phyloP scores from a whole-genome alignment of 2,797 vertebrate species.

The Gymnoscopelus braueri region DNA sequence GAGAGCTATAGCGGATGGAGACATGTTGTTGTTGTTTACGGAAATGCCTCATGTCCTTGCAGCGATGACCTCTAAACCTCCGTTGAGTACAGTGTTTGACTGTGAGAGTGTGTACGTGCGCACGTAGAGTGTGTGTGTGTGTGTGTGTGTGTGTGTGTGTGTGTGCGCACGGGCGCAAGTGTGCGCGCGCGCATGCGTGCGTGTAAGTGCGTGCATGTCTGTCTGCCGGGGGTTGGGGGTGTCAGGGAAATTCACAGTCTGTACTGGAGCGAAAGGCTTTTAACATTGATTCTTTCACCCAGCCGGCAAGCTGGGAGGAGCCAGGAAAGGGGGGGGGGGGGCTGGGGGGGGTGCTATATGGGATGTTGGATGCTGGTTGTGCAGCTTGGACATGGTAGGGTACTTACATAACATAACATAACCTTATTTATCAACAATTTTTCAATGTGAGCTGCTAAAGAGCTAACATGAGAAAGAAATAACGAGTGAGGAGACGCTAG shows the following conservation, averaged over 20 bases:
- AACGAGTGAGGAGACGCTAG: neutral
- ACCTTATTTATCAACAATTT: conserved; percentile 46
- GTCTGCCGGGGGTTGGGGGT: conserved; percentile 59
- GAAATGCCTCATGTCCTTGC: conserved; percentile 71
- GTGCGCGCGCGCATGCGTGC: neutral
- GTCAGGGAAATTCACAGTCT: conserved; percentile 70
- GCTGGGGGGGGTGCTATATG: conserved; percentile 32
- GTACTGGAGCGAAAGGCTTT: conserved; percentile 80
- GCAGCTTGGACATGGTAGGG: conserved; percentile 18
- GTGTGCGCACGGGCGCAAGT: conserved; percentile 5
- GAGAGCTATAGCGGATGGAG: neutral
- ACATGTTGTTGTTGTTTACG: conserved; percentile 67
- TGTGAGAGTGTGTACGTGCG: conserved; percentile 24
- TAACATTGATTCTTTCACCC: conserved; percentile 83
- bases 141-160: conserved; percentile 24
- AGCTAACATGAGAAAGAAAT: conserved; percentile 22
- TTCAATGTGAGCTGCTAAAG: conserved; percentile 14
- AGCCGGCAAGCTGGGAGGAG: conserved; percentile 39
- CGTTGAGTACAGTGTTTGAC: conserved; percentile 38
- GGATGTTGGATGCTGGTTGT: conserved; percentile 42
- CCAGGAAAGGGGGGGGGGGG: conserved; percentile 28
- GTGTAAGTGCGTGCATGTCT: conserved; percentile 1
- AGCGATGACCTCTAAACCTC: conserved; percentile 77
- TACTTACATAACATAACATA: conserved; percentile 54
- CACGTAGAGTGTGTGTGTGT: neutral